Evolutionary conservation across 1,140 invertebrate species (phyloP).

Genomic region (Phenacoccus solenopsis): DNA sequence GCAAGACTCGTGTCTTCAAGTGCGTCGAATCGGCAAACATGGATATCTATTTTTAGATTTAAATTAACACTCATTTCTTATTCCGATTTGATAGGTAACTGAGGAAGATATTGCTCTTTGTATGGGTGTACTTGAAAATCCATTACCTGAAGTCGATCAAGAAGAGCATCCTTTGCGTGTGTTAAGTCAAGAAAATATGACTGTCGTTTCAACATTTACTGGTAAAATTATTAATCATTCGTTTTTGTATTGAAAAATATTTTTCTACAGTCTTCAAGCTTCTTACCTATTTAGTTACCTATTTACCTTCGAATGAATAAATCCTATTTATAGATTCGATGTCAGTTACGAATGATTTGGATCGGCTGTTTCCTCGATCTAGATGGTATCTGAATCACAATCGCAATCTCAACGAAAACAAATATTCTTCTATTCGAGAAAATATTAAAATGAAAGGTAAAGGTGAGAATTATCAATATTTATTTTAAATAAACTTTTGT

Average conservation of each 20-base stretch:
- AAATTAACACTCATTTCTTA: not conserved
- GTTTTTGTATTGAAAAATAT: not conserved
- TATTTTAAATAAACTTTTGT: too few relatives aligned
- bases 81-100: slow-evolving; percentile 43
- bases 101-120: slow-evolving; percentile 82
- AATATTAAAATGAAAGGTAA: not conserved
- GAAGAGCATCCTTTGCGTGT: slow-evolving; percentile 72
- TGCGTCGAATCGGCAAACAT: slow-evolving; percentile 22
- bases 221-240: slow-evolving; percentile 37
- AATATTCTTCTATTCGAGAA: not conserved
- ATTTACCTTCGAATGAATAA: too few relatives aligned
- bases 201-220: slow-evolving; percentile 73
- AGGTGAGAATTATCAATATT: not conserved
- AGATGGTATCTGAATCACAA: not conserved
- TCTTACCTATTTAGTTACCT: not conserved
- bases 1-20: slow-evolving; percentile 67
- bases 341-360: slow-evolving; percentile 60
- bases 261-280: not conserved
- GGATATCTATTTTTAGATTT: not conserved
- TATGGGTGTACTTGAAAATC: slow-evolving; percentile 56
- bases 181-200: slow-evolving; percentile 78
- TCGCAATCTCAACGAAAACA: not conserved
- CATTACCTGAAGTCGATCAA: slow-evolving; percentile 53
- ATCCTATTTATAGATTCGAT: slow-evolving; percentile 47
- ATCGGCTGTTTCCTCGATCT: slow-evolving; percentile 37